These are phyloP conservation scores for Tenthredo mesomela DNA, from an alignment of 2,888 invertebrate genomes.

Conservation along the genomic window DNA sequence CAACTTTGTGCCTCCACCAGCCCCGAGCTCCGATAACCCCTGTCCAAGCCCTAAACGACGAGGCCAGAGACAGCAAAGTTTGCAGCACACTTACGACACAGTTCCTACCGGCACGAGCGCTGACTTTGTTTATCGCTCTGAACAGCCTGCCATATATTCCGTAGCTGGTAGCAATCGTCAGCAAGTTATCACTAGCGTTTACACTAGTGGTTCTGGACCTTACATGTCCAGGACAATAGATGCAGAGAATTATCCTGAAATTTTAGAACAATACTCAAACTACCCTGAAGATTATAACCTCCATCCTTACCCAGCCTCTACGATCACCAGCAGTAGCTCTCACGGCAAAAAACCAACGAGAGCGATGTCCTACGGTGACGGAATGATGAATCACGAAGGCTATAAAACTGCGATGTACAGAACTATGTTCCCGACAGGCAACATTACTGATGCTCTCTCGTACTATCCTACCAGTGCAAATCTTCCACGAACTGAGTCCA, in stretches of 20 bases:
- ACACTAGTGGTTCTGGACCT: slow-evolving; percentile 84
- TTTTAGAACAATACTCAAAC: slow-evolving; percentile 82
- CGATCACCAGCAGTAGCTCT: slow-evolving; percentile 74
- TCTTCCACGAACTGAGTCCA: slow-evolving; percentile 80
- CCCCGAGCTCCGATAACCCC: slow-evolving; percentile 78
- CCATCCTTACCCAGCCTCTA: slow-evolving; percentile 74
- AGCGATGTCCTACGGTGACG: slow-evolving; percentile 77
- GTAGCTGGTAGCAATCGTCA: slow-evolving; percentile 87
- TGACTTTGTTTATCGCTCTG: slow-evolving; percentile 79
- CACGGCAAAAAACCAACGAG: slow-evolving; percentile 68
- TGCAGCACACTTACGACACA: slow-evolving; percentile 69
- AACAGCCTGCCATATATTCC: slow-evolving; percentile 86
- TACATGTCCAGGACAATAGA: slow-evolving; percentile 81
- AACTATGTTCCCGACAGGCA: slow-evolving; percentile 85
- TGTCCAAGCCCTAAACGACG: slow-evolving; percentile 79
- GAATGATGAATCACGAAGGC: slow-evolving; percentile 82
- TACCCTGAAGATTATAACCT: slow-evolving; percentile 74
- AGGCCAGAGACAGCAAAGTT: slow-evolving; percentile 73
- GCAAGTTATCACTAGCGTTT: slow-evolving; percentile 87
- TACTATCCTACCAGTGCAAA: slow-evolving; percentile 88
- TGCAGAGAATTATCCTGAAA: slow-evolving; percentile 82
- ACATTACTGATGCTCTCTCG: slow-evolving; percentile 88
- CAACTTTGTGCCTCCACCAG: slow-evolving; percentile 80
- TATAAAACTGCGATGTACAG: slow-evolving; percentile 84
- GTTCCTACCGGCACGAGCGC: slow-evolving; percentile 70